These are phyloP conservation scores for Gryllus longicercus DNA, from an alignment of 2,888 invertebrate genomes.

Conservation along the genomic window DNA sequence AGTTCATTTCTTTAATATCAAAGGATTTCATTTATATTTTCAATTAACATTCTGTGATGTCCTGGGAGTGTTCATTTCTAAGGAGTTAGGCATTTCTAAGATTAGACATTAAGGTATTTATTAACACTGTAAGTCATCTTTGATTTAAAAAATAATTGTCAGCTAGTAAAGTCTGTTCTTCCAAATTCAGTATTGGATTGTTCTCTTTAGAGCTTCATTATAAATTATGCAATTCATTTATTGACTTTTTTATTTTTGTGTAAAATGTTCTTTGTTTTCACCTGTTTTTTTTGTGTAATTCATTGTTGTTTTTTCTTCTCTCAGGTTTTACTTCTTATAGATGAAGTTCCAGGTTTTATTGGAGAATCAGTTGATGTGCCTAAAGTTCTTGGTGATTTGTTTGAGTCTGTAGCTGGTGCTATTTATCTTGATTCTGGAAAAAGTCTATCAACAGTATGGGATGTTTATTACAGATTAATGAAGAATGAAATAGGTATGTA, in stretches of 20 bases:
- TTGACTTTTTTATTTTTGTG: not conserved
- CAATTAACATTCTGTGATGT: no score
- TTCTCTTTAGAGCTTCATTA: no score
- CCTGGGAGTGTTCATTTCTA: no score
- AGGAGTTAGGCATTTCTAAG: no score
- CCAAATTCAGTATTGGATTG: no score
- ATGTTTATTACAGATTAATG: slow-evolving; percentile 78
- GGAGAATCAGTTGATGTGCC: slow-evolving; percentile 86
- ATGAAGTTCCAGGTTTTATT: slow-evolving; percentile 56
- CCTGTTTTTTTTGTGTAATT: slow-evolving; percentile 22
- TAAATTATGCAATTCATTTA: no score
- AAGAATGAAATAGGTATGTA: slow-evolving; percentile 68
- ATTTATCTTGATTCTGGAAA: slow-evolving; percentile 82
- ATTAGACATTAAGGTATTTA: no score
- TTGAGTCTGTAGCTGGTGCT: slow-evolving; percentile 89
- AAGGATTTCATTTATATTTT: no score
- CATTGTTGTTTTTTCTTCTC: slow-evolving; percentile 27
- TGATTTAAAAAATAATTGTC: no score
- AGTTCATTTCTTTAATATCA: no score
- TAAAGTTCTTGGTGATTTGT: slow-evolving; percentile 86
- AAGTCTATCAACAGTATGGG: slow-evolving; percentile 71
- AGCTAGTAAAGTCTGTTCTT: no score
- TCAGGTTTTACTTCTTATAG: slow-evolving; percentile 55
- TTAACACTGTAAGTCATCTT: no score
- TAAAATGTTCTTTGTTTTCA: slow-evolving; percentile 1